phyloP scores from a whole-genome alignment of 2,888 invertebrate species.

The Drosophila gaucha region DNA sequence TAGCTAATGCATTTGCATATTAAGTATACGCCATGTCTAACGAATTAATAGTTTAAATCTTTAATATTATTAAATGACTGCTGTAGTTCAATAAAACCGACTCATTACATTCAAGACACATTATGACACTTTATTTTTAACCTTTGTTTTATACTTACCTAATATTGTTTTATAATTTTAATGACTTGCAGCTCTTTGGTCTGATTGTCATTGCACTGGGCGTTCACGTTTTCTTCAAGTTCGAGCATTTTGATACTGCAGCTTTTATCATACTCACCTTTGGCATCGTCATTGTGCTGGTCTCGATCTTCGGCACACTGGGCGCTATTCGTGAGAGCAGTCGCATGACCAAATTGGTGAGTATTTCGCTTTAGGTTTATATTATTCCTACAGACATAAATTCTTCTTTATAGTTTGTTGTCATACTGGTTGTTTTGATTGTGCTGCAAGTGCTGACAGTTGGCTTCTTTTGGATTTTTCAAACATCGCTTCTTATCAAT shows the following conservation, averaged over 20 bases:
- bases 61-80: not conserved
- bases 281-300: conserved; percentile 64
- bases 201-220: conserved; percentile 68
- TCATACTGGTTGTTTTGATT: conserved; percentile 66
- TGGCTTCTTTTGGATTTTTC: conserved; percentile 79
- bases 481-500: conserved; percentile 75
- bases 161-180: conserved; percentile 10
- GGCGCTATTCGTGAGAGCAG: conserved; percentile 78
- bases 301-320: conserved; percentile 66
- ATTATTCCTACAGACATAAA: not conserved
- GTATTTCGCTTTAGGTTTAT: conserved; percentile 4
- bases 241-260: conserved; percentile 75
- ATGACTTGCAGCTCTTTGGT: conserved; percentile 65
- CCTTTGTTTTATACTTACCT: not conserved
- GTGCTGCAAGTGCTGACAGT: conserved; percentile 71
- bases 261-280: conserved; percentile 68
- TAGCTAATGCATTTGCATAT: conserved; percentile 32
- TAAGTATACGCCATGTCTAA: conserved; percentile 18
- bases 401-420: conserved; percentile 62
- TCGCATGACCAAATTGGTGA: conserved; percentile 70
- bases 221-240: conserved; percentile 62
- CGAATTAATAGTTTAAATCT: not conserved
- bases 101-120: conserved; percentile 7
- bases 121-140: not conserved
- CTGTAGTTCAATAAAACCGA: conserved; percentile 9